These are phyloP conservation scores for Microchirus variegatus DNA, from an alignment of 2,797 vertebrate genomes.

Conservation along the genomic window DNA sequence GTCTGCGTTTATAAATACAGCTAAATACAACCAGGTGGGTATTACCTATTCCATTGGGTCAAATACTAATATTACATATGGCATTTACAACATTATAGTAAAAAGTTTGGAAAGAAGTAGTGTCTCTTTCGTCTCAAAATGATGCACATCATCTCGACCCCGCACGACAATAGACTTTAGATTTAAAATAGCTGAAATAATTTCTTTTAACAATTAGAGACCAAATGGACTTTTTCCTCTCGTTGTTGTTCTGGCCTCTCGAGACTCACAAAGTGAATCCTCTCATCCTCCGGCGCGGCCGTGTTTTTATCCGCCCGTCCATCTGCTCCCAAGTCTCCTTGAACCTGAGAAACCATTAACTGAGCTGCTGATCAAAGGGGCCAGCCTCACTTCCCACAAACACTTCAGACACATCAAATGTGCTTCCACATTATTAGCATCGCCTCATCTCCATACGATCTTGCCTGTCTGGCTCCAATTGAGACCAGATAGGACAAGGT, in stretches of 20 bases:
- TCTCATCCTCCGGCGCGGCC: constrained; percentile 46
- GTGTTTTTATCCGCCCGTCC: constrained; percentile 37
- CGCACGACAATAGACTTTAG: constrained; percentile 17
- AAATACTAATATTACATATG: not conserved
- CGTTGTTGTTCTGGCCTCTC: constrained; percentile 59
- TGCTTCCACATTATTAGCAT: constrained; percentile 69
- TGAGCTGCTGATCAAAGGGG: constrained; percentile 76
- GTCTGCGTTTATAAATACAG: constrained; percentile 10
- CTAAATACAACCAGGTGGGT: not conserved
- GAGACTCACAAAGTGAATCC: constrained; percentile 51
- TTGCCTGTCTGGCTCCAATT: constrained; percentile 64
- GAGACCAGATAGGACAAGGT: constrained; percentile 66
- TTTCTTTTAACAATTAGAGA: constrained; percentile 61
- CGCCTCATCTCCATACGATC: constrained; percentile 77
- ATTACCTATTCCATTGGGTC: not conserved
- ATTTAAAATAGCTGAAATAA: constrained; percentile 46
- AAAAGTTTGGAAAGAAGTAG: no score
- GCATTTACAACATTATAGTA: not conserved
- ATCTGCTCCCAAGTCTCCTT: constrained; percentile 60
- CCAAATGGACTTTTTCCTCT: constrained; percentile 58
- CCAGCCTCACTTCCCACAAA: constrained; percentile 59
- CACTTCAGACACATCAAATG: constrained; percentile 81
- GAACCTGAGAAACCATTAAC: constrained; percentile 75
- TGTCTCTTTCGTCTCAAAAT: constrained; percentile 2
- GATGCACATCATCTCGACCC: not conserved